Conservation (phyloP, 2,113 vertebrate species). For the Calidris pugnax region DNA sequence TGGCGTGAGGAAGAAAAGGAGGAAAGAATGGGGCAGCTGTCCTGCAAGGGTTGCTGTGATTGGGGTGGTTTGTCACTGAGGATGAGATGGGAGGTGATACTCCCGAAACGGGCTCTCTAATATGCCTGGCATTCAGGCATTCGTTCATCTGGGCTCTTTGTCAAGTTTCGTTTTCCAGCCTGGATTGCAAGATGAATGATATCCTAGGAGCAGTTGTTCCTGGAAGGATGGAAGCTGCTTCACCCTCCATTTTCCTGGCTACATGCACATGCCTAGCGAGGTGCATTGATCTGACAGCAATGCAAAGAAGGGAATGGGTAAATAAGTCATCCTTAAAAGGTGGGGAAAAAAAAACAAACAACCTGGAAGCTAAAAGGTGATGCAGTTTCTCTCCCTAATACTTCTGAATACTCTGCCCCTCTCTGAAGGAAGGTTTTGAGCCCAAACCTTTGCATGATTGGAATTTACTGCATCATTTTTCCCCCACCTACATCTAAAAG, state of each 20-base stretch:
- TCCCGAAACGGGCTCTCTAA: not conserved
- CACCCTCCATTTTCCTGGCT: not conserved
- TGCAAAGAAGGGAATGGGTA: not conserved
- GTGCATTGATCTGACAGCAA: not conserved
- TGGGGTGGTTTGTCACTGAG: not conserved
- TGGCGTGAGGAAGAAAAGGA: not conserved
- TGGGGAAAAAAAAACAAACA: not conserved
- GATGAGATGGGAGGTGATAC: not conserved
- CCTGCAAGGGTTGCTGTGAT: not conserved
- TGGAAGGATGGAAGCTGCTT: not conserved
- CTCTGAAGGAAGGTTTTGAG: not conserved
- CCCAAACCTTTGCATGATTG: not conserved
- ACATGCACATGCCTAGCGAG: fast-evolving
- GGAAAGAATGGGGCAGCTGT: constrained; percentile 61
- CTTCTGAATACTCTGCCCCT: not conserved
- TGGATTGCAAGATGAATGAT: not conserved
- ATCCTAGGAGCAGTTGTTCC: not conserved
- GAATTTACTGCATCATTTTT: not conserved
- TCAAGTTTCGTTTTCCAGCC: not conserved
- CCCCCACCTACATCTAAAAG: not conserved
- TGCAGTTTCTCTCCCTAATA: not conserved
- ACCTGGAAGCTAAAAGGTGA: not conserved
- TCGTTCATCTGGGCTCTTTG: not conserved
- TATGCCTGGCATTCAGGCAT: not conserved
- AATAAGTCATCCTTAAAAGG: not conserved